These are phyloP conservation scores for Panzeria rudis DNA, from an alignment of 2,888 invertebrate species.

Conservation along the genomic window DNA sequence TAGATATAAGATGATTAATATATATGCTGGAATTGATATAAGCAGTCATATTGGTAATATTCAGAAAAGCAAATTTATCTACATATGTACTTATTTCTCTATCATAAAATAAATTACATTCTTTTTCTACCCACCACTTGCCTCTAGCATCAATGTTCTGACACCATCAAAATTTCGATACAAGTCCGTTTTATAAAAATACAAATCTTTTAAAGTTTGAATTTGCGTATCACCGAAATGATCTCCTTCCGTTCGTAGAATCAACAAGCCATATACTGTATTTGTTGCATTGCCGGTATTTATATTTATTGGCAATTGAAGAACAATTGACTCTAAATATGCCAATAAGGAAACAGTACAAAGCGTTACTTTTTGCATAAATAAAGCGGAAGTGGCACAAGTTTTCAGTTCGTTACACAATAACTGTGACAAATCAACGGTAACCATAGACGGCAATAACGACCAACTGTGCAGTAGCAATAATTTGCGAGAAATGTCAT, in stretches of 20 bases:
- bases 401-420: neutral
- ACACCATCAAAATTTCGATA: constrained; percentile 44
- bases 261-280: constrained; percentile 64
- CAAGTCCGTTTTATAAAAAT: constrained; percentile 74
- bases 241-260: constrained; percentile 73
- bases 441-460: constrained; percentile 74
- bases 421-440: constrained; percentile 75
- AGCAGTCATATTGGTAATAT: too few species aligned
- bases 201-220: constrained; percentile 76
- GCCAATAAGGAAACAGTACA: constrained; percentile 66
- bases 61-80: too few species aligned
- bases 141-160: neutral
- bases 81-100: too few species aligned
- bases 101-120: constrained; percentile 10
- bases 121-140: neutral
- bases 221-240: constrained; percentile 75
- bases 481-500: constrained; percentile 74
- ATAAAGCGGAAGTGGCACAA: neutral
- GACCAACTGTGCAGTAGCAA: constrained; percentile 73
- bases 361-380: constrained; percentile 57
- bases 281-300: neutral
- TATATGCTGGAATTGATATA: too few species aligned
- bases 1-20: too few species aligned
- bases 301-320: neutral
- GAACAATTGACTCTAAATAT: constrained; percentile 68